phyloP scores from a whole-genome alignment of 2,113 vertebrate genomes.

The Heterotilapia buettikoferi region DNA sequence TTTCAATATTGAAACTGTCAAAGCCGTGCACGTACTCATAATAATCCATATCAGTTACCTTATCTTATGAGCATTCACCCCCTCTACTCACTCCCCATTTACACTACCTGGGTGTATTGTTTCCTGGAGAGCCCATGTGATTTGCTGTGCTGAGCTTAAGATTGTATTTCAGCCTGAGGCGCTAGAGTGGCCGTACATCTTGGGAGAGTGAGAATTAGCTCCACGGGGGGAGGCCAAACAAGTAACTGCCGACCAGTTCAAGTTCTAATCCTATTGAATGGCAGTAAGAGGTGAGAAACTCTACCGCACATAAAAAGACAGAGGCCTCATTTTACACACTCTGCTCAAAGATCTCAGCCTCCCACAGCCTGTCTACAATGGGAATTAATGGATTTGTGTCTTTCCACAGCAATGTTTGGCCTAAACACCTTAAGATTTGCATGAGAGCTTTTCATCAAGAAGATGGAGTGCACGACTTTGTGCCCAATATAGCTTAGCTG shows the following conservation, averaged over 20 bases:
- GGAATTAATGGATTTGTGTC: conserved; percentile 30
- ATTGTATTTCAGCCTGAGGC: conserved; percentile 53
- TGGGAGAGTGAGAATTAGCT: conserved; percentile 33
- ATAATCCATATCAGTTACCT: conserved; percentile 10
- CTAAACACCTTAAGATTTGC: conserved; percentile 28
- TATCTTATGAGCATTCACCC: neutral
- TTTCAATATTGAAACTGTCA: conserved; percentile 13
- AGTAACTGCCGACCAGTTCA: conserved; percentile 34
- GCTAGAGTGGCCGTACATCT: conserved; percentile 23
- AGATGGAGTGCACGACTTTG: neutral
- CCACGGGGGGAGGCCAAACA: neutral
- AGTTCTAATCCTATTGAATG: conserved; percentile 42
- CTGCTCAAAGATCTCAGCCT: neutral
- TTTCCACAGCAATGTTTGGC: conserved; percentile 5
- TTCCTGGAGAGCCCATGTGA: conserved; percentile 8
- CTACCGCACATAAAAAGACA: conserved; percentile 47
- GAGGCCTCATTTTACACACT: conserved; percentile 18
- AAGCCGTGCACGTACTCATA: conserved; percentile 33
- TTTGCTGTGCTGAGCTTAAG: conserved; percentile 23
- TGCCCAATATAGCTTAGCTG: neutral
- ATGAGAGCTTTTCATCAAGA: neutral
- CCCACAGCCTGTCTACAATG: neutral
- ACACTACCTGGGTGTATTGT: conserved; percentile 34
- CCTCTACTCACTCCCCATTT: neutral
- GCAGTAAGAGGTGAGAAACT: conserved; percentile 47